Percentiles rank a stretch among this genome's conserved stretches.
These are phyloP conservation scores for Pimephales promelas DNA, from an alignment of 2,113 vertebrate species.

Conservation along the genomic window DNA sequence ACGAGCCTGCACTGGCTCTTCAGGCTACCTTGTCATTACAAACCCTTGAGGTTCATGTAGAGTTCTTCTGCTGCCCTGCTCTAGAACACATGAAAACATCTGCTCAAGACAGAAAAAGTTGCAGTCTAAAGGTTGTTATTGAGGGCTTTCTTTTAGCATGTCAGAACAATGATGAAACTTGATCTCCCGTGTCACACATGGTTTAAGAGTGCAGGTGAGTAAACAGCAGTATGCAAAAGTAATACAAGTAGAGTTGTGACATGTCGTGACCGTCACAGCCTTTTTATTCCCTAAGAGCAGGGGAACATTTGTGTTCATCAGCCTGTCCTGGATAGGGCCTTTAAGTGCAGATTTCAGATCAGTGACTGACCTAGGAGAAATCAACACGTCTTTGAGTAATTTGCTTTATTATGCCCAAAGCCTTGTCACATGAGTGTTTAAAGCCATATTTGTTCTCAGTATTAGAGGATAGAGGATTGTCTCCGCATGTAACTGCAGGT, in stretches of 20 bases:
- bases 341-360: background rate
- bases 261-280: background rate
- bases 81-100: background rate
- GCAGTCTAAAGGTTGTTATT: background rate
- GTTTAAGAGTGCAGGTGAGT: conserved; percentile 39
- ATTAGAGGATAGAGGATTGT: background rate
- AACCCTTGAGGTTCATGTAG: no score
- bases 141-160: conserved; percentile 26
- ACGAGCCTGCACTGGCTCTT: background rate
- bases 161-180: conserved; percentile 34
- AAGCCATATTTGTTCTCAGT: background rate
- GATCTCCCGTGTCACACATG: conserved; percentile 17
- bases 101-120: background rate
- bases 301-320: background rate
- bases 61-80: no score
- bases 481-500: background rate
- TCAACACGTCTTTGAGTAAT: background rate
- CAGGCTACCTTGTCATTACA: background rate
- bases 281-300: background rate
- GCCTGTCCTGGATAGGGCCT: background rate
- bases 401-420: background rate
- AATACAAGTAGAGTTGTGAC: background rate
- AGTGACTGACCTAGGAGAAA: background rate
- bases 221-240: conserved; percentile 36
- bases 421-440: background rate